phyloP scores from a whole-genome alignment of 2,888 invertebrate species.

The Cheilosia vernalis region DNA sequence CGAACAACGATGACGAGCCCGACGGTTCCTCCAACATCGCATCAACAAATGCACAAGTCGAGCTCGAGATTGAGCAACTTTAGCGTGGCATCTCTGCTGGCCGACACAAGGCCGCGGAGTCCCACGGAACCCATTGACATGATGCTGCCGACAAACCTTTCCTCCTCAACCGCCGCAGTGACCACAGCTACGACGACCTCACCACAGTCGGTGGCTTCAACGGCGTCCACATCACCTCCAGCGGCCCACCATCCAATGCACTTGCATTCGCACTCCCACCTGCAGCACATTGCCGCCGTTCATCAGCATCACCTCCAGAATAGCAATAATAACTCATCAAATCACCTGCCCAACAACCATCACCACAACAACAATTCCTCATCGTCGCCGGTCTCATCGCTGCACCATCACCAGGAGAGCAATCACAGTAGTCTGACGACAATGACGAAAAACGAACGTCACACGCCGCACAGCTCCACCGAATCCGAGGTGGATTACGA shows the following conservation, averaged over 20 bases:
- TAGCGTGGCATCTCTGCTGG: conserved; percentile 93
- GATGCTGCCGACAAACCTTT: conserved; percentile 77
- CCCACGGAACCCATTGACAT: conserved; percentile 77
- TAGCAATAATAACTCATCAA: conserved; percentile 83
- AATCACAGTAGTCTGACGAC: conserved; percentile 76
- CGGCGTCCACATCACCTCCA: conserved; percentile 81
- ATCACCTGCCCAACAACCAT: conserved; percentile 81
- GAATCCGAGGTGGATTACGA: conserved; percentile 83
- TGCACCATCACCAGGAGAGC: conserved; percentile 76
- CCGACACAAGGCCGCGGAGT: conserved; percentile 88
- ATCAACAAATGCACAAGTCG: conserved; percentile 84
- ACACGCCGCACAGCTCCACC: conserved; percentile 83
- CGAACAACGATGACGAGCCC: conserved; percentile 87
- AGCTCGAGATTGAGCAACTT: conserved; percentile 89
- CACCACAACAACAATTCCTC: conserved; percentile 68
- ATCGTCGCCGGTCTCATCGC: conserved; percentile 67
- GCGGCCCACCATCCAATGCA: conserved; percentile 69
- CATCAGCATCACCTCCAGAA: conserved; percentile 76
- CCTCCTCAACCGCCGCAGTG: conserved; percentile 77
- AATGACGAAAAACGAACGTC: conserved; percentile 81
- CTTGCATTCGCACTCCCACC: conserved; percentile 60
- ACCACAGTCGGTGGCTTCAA: conserved; percentile 79
- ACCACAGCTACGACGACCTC: conserved; percentile 79
- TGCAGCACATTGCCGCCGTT: conserved; percentile 71
- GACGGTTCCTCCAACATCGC: conserved; percentile 84